phyloP scores from a whole-genome alignment of 2,113 vertebrate species.

The Albula glossodonta region DNA sequence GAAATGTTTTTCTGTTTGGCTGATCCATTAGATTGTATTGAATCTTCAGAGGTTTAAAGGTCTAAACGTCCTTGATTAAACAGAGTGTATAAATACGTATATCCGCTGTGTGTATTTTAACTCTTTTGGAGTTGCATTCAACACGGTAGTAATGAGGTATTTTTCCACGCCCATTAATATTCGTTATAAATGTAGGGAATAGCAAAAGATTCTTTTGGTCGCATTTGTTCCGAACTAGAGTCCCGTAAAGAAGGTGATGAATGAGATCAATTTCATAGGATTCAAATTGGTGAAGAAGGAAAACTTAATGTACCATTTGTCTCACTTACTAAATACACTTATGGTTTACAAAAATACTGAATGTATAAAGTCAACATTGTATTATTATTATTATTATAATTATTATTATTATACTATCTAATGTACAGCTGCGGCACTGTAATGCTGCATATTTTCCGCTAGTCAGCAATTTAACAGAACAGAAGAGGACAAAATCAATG shows the following conservation, averaged over 20 bases:
- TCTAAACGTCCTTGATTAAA: no score
- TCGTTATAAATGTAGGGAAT: not conserved
- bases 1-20: not conserved
- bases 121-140: not conserved
- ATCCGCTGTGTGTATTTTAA: no score
- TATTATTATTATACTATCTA: constrained; percentile 3
- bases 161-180: no score
- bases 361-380: constrained; percentile 6
- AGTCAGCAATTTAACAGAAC: constrained; percentile 57
- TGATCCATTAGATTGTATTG: no score
- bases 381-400: not conserved
- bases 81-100: no score
- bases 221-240: no score
- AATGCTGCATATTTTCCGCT: constrained; percentile 34
- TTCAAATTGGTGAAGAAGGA: no score
- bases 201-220: not conserved
- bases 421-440: not conserved
- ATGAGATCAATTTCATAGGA: no score
- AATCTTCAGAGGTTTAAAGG: no score
- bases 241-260: no score
- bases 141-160: not conserved
- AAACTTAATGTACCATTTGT: no score
- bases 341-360: not conserved
- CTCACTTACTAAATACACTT: no score
- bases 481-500: constrained; percentile 71